phyloP scores from a whole-genome alignment of 53 echinoderm and acorn worm species.

The Holothuria leucospilota region DNA sequence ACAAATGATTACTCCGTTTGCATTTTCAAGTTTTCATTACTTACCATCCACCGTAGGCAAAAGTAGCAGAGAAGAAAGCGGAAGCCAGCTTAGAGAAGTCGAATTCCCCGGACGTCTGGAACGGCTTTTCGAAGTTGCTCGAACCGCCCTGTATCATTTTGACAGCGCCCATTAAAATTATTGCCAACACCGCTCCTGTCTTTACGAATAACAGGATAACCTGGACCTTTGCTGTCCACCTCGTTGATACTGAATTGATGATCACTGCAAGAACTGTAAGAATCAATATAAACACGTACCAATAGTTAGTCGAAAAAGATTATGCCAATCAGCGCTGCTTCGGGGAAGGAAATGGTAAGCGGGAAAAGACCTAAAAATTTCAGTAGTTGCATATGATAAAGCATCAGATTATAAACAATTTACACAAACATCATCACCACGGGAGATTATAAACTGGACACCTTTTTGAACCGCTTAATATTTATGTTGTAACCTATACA shows the following conservation, averaged over 20 bases:
- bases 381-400: too few relatives aligned
- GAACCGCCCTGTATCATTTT: neutral
- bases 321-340: too few relatives aligned
- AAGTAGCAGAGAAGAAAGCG: slow-evolving; percentile 11
- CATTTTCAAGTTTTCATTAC: neutral
- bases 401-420: too few relatives aligned
- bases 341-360: too few relatives aligned
- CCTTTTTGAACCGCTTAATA: too few relatives aligned
- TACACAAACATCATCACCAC: too few relatives aligned
- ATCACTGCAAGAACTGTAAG: neutral
- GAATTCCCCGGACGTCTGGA: neutral
- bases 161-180: slow-evolving; percentile 4
- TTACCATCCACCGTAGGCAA: slow-evolving; percentile 14
- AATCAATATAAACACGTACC: too few relatives aligned
- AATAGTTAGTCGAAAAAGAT: too few relatives aligned
- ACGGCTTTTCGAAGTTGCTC: neutral
- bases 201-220: neutral
- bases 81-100: neutral
- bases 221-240: neutral
- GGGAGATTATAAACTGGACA: too few relatives aligned
- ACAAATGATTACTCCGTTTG: neutral
- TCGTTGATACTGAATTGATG: slow-evolving; percentile 1
- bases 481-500: too few relatives aligned
- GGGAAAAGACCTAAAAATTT: too few relatives aligned
- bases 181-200: neutral